These are phyloP conservation scores for Cancer borealis DNA, from an alignment of 2,888 invertebrate species.

Conservation along the genomic window DNA sequence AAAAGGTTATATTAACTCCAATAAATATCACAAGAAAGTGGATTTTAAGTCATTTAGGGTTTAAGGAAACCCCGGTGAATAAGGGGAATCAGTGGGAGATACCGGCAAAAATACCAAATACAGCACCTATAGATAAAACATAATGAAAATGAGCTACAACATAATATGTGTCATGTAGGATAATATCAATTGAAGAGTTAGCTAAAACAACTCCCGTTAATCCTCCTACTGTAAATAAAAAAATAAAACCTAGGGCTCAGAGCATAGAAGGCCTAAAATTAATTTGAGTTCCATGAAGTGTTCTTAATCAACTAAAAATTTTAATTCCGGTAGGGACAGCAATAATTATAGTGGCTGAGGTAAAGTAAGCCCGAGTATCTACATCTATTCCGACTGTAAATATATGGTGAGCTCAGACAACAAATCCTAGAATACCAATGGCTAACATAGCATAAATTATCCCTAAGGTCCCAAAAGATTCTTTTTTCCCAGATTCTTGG, in stretches of 20 bases:
- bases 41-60: conserved; percentile 84
- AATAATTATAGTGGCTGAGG: conserved; percentile 92
- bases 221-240: conserved; percentile 84
- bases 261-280: conserved; percentile 83
- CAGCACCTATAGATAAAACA: no score
- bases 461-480: conserved; percentile 87
- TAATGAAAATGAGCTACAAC: conserved; percentile 91
- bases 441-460: conserved; percentile 91
- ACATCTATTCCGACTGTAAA: conserved; percentile 92
- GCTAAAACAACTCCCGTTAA: conserved; percentile 81
- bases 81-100: conserved; percentile 87
- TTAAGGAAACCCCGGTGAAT: conserved; percentile 85
- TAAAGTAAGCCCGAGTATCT: conserved; percentile 91
- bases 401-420: conserved; percentile 86
- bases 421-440: conserved; percentile 85
- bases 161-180: conserved; percentile 91
- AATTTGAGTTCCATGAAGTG: conserved; percentile 85
- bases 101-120: conserved; percentile 88
- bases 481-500: conserved; percentile 87
- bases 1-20: conserved; percentile 89
- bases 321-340: conserved; percentile 91
- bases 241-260: conserved; percentile 88
- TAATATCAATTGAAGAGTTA: no score
- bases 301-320: conserved; percentile 89
- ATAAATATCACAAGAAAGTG: conserved; percentile 88